A percentile compares a stretch with the other conserved stretches of the same genome.
Conservation (phyloP, 1,140 invertebrate species). For the Trichogramma pretiosum region DNA sequence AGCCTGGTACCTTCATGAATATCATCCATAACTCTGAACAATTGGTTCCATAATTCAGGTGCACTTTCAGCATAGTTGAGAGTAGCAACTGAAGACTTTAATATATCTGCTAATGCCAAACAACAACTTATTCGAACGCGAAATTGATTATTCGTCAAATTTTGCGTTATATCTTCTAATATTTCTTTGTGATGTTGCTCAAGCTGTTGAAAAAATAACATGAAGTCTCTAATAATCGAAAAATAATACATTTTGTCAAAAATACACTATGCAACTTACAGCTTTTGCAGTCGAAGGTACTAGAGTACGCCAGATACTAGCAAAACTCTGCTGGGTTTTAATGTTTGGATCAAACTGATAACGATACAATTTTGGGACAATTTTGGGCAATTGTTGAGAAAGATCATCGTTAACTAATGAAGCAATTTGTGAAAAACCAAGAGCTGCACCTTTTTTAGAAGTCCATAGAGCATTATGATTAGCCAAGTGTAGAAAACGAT, state of each 20-base stretch:
- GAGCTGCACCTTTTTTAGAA: conserved; percentile 84
- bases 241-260: neutral
- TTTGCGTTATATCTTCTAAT: conserved; percentile 66
- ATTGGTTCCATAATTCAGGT: conserved; percentile 65
- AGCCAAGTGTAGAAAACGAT: conserved; percentile 90
- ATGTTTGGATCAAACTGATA: conserved; percentile 87
- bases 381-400: conserved; percentile 68
- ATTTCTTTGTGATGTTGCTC: conserved; percentile 85
- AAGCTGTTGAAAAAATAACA: conserved; percentile 48
- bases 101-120: conserved; percentile 72
- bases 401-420: conserved; percentile 72
- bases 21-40: conserved; percentile 88
- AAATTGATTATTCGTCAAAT: conserved; percentile 79
- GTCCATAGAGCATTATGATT: conserved; percentile 92
- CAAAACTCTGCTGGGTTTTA: conserved; percentile 84
- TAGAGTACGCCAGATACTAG: conserved; percentile 81
- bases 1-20: conserved; percentile 81
- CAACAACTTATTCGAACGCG: conserved; percentile 85
- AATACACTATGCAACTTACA: conserved; percentile 44
- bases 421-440: conserved; percentile 80
- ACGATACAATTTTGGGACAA: conserved; percentile 82
- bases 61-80: conserved; percentile 32
- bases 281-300: conserved; percentile 79
- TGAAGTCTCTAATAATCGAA: conserved; percentile 14
- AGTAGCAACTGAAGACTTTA: conserved; percentile 48